These are phyloP conservation scores for Megastigmus dorsalis DNA, from an alignment of 2,888 invertebrate genomes.

Conservation along the genomic window DNA sequence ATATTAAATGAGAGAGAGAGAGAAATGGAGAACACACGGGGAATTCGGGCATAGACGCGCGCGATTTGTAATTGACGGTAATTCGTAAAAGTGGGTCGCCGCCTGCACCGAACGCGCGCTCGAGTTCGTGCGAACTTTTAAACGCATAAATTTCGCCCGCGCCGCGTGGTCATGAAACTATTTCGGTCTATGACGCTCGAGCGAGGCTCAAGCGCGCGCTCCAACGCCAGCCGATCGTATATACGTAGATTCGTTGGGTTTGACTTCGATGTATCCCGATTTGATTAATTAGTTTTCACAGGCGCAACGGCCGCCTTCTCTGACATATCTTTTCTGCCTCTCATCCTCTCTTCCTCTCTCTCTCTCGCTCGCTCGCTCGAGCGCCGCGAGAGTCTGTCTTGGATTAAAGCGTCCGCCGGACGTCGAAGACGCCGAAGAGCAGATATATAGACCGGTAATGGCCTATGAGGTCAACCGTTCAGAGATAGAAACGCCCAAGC, in stretches of 20 bases:
- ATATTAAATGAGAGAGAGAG: neutral
- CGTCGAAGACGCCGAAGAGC: constrained; percentile 38
- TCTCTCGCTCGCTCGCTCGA: too few relatives aligned
- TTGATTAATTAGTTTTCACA: constrained; percentile 63
- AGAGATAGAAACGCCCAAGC: constrained; percentile 60
- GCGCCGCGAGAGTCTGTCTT: too few relatives aligned
- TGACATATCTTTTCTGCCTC: too few relatives aligned
- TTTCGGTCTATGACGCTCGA: constrained; percentile 66
- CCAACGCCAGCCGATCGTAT: neutral
- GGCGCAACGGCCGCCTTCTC: too few relatives aligned
- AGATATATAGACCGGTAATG: constrained; percentile 41
- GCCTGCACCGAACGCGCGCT: neutral
- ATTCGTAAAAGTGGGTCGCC: constrained; percentile 54
- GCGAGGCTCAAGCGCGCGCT: too few relatives aligned
- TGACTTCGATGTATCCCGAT: too few relatives aligned
- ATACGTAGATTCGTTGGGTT: too few relatives aligned
- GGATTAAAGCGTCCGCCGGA: too few relatives aligned
- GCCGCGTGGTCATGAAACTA: constrained; percentile 61
- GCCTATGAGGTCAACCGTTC: constrained; percentile 58
- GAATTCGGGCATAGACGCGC: neutral
- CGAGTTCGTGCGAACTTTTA: constrained; percentile 11
- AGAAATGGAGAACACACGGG: neutral
- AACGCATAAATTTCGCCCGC: constrained; percentile 55
- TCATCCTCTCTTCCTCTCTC: too few relatives aligned
- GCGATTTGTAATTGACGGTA: constrained; percentile 38